Conservation (phyloP, 1,140 invertebrate species). For the Drosophila elegans region DNA sequence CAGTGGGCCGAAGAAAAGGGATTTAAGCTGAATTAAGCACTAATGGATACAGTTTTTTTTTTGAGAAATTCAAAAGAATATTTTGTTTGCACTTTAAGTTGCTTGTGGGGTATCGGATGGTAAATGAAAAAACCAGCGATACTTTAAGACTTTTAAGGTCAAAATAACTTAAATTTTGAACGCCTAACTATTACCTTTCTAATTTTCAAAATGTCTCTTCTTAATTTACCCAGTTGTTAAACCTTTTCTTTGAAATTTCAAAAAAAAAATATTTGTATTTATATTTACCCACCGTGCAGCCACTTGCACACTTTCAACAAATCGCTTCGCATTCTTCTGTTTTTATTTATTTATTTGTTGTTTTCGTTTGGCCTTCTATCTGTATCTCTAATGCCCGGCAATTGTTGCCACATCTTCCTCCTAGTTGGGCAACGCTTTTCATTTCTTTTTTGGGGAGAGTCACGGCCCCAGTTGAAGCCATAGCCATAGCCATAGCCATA, state of each 20-base stretch:
- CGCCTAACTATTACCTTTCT: too few relatives aligned
- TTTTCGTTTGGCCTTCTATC: constrained; percentile 50
- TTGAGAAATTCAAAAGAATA: too few relatives aligned
- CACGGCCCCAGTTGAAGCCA: constrained; percentile 26
- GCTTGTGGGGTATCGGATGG: too few relatives aligned
- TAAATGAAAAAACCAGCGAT: too few relatives aligned
- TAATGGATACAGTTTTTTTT: not conserved
- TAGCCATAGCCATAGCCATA: not conserved
- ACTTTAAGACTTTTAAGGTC: too few relatives aligned
- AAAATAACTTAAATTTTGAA: too few relatives aligned
- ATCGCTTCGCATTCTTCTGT: constrained; percentile 71
- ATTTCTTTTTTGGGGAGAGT: constrained; percentile 70
- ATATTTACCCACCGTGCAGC: constrained; percentile 42
- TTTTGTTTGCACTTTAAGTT: too few relatives aligned
- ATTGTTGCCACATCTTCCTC: constrained; percentile 78
- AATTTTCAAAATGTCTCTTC: too few relatives aligned
- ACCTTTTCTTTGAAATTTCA: not conserved
- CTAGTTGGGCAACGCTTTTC: constrained; percentile 74
- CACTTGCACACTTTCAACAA: constrained; percentile 69
- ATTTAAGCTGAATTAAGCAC: not conserved
- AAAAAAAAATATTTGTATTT: not conserved
- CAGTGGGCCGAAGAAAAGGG: constrained; percentile 16
- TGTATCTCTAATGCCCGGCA: constrained; percentile 79
- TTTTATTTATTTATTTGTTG: constrained; percentile 43
- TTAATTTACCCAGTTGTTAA: too few relatives aligned